Evolutionary conservation across 1,140 invertebrate genomes (phyloP), one percentile per base, ranked within the genome.

Genomic region (Antheraea pernyi): DNA sequence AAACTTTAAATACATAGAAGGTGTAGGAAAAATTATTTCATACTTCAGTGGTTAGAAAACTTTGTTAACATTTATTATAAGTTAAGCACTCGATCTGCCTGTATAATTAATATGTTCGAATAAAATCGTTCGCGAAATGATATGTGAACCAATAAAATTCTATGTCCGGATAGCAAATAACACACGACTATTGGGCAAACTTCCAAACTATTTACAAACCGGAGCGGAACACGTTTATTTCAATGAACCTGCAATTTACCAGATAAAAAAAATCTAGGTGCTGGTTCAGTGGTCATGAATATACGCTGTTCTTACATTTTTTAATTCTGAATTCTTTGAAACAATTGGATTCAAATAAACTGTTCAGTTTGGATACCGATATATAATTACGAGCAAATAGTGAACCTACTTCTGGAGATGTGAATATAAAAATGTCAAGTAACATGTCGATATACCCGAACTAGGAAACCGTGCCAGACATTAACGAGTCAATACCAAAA

Each of bases 191-290:
- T 53, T 53, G 46, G 46, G 46, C 46, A 53, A 53, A 16, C 11
- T 53, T 53, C 46, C 46, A 53, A 53, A 53, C 46, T 53, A 53
- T 53, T 53, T 53, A 53, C 46, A 53, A 53, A 53, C 46, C 11
- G 46, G 11, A 53, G 46, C 46, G 46, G 46, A 53, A 53, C 46
- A 53, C 46, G 46, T 53, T 53, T 53, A 53, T 53, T 53, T 53
- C 46, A 53, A 53, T 53, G 46, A 53, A 53, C 46, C 46, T 53
- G 46, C 46, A 11, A 53, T 53, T 53, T 53, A 53, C 46, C 46
- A 1, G 46, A n/a, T 13, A 16, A 16, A 13, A 16, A 53, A 53
- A 16, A 53, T n/a, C 46, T 53, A 53, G 46, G 46, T 53, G 46
- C 46, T 11, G 46, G 11, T 53, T 53, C 46, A 53, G 46, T 6